phyloP scores from a whole-genome alignment of 2,797 vertebrate genomes.

The Macrochelys suwanniensis region DNA sequence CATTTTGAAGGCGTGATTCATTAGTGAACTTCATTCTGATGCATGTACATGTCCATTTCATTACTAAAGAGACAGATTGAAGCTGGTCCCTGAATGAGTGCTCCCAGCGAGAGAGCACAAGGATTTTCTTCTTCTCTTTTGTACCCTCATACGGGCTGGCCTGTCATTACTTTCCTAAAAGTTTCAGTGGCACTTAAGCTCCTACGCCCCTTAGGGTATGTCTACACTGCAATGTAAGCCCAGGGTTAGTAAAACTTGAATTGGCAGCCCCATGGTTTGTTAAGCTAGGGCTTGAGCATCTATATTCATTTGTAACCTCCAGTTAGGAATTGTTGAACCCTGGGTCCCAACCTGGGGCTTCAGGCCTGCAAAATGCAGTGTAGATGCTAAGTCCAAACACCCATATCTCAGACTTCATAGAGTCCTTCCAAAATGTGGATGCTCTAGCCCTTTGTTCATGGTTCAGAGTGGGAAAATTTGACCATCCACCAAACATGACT shows the following conservation, averaged over 20 bases:
- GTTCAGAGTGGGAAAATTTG: neutral
- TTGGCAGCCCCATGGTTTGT: neutral
- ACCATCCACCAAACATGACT: neutral
- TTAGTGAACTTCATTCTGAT: neutral
- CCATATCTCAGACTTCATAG: neutral
- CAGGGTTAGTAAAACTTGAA: neutral
- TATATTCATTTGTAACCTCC: too few species aligned
- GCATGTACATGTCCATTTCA: neutral
- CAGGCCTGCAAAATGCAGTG: neutral
- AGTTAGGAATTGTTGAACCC: neutral
- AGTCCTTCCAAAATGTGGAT: neutral
- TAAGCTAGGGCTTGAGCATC: neutral
- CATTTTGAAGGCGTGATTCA: neutral
- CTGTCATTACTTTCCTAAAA: neutral
- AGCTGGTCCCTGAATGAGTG: neutral
- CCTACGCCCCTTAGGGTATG: neutral
- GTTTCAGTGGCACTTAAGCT: neutral
- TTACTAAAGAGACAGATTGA: neutral
- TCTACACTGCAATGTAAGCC: neutral
- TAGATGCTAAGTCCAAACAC: neutral
- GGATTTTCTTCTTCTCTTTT: neutral
- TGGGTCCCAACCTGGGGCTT: too few species aligned
- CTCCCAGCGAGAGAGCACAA: neutral
- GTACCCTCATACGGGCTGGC: neutral
- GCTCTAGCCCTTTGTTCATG: neutral